Conservation (phyloP, 2,888 invertebrate species). For the Uropetala carovei region DNA sequence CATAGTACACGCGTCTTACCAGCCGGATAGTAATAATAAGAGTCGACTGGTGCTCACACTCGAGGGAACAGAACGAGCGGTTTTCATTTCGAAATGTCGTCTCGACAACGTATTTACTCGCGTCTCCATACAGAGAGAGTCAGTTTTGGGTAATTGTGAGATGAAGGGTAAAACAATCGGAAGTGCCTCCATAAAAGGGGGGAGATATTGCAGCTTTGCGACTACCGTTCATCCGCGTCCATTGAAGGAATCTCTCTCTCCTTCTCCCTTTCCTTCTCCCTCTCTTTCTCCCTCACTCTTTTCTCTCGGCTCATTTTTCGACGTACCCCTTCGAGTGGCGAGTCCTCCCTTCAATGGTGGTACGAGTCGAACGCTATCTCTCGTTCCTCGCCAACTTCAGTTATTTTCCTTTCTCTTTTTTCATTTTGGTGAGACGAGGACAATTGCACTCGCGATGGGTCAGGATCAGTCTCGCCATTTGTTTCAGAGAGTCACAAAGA, state of each 20-base stretch:
- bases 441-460: conserved; percentile 23
- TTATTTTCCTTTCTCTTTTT: neutral
- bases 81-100: neutral
- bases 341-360: too few species aligned
- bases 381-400: too few species aligned
- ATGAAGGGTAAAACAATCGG: neutral
- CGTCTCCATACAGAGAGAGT: neutral
- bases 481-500: neutral
- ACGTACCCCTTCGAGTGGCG: too few species aligned
- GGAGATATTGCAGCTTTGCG: conserved; percentile 2
- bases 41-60: neutral
- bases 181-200: neutral
- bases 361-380: too few species aligned
- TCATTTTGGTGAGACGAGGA: neutral
- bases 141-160: conserved; percentile 13
- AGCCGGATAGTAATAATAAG: neutral
- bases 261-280: too few species aligned
- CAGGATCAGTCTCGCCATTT: conserved; percentile 17
- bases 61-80: neutral
- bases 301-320: too few species aligned
- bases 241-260: neutral
- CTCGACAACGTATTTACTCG: conserved; percentile 8
- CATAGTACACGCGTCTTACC: neutral
- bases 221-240: neutral
- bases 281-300: too few species aligned